Conservation (phyloP, 1,140 invertebrate genomes). For the Drosophila repleta region DNA sequence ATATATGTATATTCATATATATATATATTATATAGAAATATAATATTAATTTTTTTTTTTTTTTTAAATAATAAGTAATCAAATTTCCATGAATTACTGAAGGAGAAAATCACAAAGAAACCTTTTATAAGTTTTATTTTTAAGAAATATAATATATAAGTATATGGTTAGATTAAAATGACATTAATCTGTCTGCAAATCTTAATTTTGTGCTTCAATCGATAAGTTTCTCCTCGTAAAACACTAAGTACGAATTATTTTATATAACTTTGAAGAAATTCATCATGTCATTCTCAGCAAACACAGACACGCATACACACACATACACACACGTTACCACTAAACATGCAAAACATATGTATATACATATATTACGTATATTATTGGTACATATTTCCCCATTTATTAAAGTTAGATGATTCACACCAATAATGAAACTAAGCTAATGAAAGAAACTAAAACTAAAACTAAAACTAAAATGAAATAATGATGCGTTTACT, state of each 20-base stretch:
- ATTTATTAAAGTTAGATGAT: conserved; percentile 79
- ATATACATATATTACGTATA: conserved; percentile 50
- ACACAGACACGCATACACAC: conserved; percentile 10
- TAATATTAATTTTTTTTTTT: conserved; percentile 52
- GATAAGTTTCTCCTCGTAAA: conserved; percentile 76
- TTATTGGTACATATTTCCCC: conserved; percentile 64
- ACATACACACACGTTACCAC: conserved; percentile 40
- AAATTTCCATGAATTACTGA: conserved; percentile 81
- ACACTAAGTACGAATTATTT: conserved; percentile 61
- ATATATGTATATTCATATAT: conserved; percentile 40
- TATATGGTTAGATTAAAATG: conserved; percentile 75
- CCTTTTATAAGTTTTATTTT: conserved; percentile 77
- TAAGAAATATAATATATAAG: conserved; percentile 72
- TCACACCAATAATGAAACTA: conserved; percentile 70
- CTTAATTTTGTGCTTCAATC: conserved; percentile 79
- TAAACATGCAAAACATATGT: conserved; percentile 46
- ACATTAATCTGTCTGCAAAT: conserved; percentile 66
- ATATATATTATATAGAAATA: conserved; percentile 27
- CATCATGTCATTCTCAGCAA: conserved; percentile 49
- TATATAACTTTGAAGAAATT: conserved; percentile 59
- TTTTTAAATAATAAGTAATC: conserved; percentile 75
- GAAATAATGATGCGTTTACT: conserved; percentile 62
- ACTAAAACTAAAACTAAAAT: conserved; percentile 5
- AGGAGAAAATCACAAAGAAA: conserved; percentile 79
- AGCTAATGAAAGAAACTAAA: not conserved